Evolutionary conservation across 2,113 vertebrate genomes (phyloP).

Genomic region (Oxyura jamaicensis): DNA sequence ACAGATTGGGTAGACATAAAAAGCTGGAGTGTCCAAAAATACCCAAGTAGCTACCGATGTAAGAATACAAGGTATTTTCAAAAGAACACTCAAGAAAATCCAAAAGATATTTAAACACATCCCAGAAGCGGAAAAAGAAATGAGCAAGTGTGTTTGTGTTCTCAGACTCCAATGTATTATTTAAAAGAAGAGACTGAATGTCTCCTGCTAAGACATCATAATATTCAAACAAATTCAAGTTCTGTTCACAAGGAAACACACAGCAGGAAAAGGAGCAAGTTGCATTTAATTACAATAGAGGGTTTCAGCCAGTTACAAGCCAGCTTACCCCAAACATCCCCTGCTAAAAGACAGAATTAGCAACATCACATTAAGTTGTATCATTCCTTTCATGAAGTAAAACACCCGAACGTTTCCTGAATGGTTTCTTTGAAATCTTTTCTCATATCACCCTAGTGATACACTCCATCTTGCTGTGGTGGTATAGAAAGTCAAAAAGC

Average conservation of each 20-base stretch:
- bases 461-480: not conserved
- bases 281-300: slow-evolving; percentile 56
- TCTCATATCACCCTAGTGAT: not conserved
- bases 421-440: not conserved
- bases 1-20: not conserved
- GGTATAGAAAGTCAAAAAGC: not conserved
- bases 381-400: not conserved
- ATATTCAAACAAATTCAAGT: not conserved
- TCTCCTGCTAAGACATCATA: not conserved
- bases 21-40: not conserved
- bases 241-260: slow-evolving; percentile 48
- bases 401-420: not conserved
- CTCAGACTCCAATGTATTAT: not conserved
- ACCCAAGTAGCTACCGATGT: not conserved
- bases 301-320: slow-evolving; percentile 37
- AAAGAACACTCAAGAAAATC: not conserved
- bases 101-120: not conserved
- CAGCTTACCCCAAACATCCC: slow-evolving; percentile 4
- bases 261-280: slow-evolving; percentile 45
- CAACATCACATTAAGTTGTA: not conserved
- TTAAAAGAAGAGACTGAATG: not conserved
- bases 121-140: not conserved
- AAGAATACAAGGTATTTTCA: not conserved
- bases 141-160: not conserved
- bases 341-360: not conserved